Percentiles rank a stretch among this genome's conserved stretches.
Conservation (phyloP, 1,140 invertebrate species). For the Diorhabda sublineata region DNA sequence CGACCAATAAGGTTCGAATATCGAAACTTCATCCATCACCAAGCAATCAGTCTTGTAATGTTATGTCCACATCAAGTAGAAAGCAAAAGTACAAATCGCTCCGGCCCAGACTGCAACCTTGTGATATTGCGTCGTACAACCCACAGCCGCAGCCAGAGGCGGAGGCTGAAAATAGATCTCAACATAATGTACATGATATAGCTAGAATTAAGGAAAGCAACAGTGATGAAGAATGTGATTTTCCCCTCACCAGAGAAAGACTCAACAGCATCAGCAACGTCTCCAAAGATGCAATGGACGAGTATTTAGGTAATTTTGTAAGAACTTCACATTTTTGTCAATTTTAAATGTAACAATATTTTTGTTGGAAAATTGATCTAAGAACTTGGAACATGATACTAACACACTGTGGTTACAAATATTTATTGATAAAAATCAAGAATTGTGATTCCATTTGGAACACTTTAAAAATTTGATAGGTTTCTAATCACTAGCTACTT, state of each 20-base stretch:
- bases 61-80: constrained; percentile 24
- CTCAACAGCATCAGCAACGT: constrained; percentile 67
- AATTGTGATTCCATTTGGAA: too few species aligned
- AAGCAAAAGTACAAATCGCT: constrained; percentile 51
- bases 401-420: too few species aligned
- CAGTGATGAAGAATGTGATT: constrained; percentile 31
- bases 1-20: constrained; percentile 34
- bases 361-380: not conserved
- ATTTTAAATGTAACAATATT: not conserved
- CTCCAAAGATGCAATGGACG: constrained; percentile 71
- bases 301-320: constrained; percentile 56
- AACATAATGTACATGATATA: constrained; percentile 31
- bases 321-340: too few species aligned
- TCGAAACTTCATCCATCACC: constrained; percentile 31
- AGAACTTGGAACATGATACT: not conserved
- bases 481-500: too few species aligned
- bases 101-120: constrained; percentile 50
- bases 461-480: too few species aligned
- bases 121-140: constrained; percentile 46
- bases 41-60: not conserved
- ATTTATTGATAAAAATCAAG: too few species aligned
- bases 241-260: constrained; percentile 51
- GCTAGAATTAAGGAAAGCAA: constrained; percentile 36
- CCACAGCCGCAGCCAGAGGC: constrained; percentile 25
- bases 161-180: constrained; percentile 39